phyloP scores from a whole-genome alignment of 2,797 vertebrate genomes.

The Tenualosa ilisha region DNA sequence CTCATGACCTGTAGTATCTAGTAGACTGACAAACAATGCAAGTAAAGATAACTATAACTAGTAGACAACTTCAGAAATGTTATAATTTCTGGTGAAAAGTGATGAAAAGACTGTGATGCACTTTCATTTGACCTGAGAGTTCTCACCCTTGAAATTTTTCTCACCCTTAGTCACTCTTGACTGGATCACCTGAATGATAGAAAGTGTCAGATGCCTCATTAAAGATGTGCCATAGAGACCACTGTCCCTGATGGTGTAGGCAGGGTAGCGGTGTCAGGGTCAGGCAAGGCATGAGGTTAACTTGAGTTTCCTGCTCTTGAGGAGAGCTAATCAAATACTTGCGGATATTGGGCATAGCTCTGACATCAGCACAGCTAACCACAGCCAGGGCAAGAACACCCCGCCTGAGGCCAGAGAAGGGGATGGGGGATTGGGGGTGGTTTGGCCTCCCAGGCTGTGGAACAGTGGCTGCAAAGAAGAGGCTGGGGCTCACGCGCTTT shows the following conservation, averaged over 20 bases:
- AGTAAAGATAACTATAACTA: background rate
- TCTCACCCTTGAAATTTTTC: too few relatives aligned
- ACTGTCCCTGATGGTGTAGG: background rate
- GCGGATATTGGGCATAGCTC: background rate
- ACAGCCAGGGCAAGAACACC: background rate
- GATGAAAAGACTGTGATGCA: background rate
- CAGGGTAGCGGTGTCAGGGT: background rate
- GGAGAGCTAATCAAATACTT: background rate
- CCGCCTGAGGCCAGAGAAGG: background rate
- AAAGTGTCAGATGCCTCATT: background rate
- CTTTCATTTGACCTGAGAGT: background rate
- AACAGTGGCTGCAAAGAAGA: background rate
- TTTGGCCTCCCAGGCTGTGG: background rate
- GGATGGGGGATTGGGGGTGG: background rate
- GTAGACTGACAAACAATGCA: background rate
- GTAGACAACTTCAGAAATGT: background rate
- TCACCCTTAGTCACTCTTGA: background rate
- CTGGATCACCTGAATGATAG: background rate
- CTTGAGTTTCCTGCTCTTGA: background rate
- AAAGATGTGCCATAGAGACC: background rate
- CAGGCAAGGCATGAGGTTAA: background rate
- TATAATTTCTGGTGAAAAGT: background rate
- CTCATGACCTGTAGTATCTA: background rate
- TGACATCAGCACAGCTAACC: background rate
- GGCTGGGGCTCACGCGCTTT: background rate